A percentile compares a stretch with the other conserved stretches of the same genome.
Evolutionary conservation across 2,888 invertebrate genomes (phyloP).

Genomic region (Gisinianus flammeolus): DNA sequence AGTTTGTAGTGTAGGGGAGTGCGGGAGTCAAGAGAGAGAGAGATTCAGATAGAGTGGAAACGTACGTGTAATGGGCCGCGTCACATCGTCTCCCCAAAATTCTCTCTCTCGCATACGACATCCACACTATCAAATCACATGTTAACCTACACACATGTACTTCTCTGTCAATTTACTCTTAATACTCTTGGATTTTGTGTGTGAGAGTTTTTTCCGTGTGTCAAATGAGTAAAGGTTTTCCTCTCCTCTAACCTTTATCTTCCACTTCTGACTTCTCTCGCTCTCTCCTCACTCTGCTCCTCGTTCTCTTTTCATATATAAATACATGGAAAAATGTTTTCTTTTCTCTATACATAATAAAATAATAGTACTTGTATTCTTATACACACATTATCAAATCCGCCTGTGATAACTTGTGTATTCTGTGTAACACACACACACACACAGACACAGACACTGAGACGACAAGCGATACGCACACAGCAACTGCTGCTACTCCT

Average conservation of each 20-base stretch:
- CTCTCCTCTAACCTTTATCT: constrained; percentile 6
- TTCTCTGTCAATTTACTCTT: constrained; percentile 32
- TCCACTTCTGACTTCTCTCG: not conserved
- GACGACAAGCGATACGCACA: not conserved
- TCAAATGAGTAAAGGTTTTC: constrained; percentile 15
- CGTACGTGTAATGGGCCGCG: constrained; percentile 28
- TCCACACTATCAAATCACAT: constrained; percentile 17
- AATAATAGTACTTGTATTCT: no score
- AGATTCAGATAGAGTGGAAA: not conserved
- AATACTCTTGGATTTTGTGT: constrained; percentile 7
- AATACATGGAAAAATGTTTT: not conserved
- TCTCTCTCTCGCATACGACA: not conserved
- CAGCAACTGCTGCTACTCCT: not conserved
- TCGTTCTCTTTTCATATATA: not conserved
- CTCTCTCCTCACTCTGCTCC: not conserved
- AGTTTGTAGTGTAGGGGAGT: no score
- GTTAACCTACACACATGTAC: constrained; percentile 1
- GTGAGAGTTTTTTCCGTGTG: constrained; percentile 19
- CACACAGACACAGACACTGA: no score
- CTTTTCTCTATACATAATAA: no score
- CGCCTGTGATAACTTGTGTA: not conserved
- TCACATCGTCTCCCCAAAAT: constrained; percentile 24
- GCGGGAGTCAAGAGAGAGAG: not conserved
- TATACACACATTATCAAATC: no score
- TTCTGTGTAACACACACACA: not conserved